Evolutionary conservation across 1,140 invertebrate species (phyloP).

Genomic region (Diploscapter pachys): DNA sequence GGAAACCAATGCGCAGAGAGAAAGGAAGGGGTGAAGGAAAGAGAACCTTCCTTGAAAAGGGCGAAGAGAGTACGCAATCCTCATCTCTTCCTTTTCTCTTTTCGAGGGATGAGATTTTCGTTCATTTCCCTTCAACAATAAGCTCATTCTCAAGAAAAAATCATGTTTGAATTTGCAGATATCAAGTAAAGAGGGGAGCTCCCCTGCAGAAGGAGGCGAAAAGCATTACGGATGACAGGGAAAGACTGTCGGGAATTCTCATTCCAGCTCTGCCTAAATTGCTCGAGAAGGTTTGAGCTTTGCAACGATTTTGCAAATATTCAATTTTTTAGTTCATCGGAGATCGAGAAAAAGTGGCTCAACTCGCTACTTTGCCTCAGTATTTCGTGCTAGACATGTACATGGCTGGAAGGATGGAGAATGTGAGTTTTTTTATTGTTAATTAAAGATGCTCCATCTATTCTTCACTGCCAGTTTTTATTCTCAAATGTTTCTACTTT

Average conservation of each 20-base stretch:
- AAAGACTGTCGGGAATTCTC: conserved; percentile 88
- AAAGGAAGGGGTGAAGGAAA: too few relatives aligned
- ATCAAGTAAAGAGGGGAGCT: conserved; percentile 50
- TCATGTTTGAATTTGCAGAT: too few relatives aligned
- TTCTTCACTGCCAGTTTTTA: too few relatives aligned
- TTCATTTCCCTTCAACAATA: too few relatives aligned
- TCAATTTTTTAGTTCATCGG: conserved; percentile 71
- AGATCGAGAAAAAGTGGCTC: conserved; percentile 91
- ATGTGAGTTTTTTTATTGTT: conserved; percentile 61
- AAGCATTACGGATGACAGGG: conserved; percentile 84
- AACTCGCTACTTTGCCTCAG: conserved; percentile 86
- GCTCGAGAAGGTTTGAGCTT: conserved; percentile 70
- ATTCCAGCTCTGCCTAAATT: conserved; percentile 83
- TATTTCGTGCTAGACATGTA: conserved; percentile 96
- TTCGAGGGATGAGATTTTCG: too few relatives aligned
- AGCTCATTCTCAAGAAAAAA: too few relatives aligned
- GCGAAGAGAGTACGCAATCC: too few relatives aligned
- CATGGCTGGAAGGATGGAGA: conserved; percentile 86
- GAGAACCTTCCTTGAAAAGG: too few relatives aligned
- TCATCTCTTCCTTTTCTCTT: too few relatives aligned
- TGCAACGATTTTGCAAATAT: conserved; percentile 1
- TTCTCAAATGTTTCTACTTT: neutral
- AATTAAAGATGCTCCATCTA: neutral
- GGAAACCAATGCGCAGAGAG: too few relatives aligned
- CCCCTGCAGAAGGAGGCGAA: conserved; percentile 73